Conservation (phyloP, 2,888 invertebrate species). For the Drosophila multiciliata region DNA sequence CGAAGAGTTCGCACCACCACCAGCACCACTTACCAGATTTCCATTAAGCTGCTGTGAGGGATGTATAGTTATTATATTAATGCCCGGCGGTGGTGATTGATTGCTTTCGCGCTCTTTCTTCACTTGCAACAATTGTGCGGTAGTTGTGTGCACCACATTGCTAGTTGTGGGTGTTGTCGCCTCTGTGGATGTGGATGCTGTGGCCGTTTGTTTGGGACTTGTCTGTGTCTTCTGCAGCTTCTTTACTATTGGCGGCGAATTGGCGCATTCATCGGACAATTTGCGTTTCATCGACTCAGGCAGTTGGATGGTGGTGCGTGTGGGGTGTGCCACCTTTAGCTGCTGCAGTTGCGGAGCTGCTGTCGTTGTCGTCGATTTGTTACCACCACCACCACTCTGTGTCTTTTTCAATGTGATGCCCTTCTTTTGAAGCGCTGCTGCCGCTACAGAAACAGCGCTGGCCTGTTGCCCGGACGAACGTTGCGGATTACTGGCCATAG, state of each 20-base stretch:
- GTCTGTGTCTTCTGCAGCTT: slow-evolving; percentile 42
- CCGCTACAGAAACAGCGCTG: slow-evolving; percentile 54
- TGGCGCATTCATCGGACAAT: slow-evolving; percentile 69
- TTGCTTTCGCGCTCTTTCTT: slow-evolving; percentile 76
- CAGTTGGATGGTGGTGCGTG: slow-evolving; percentile 77
- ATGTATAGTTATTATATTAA: slow-evolving; percentile 83
- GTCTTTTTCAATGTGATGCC: slow-evolving; percentile 82
- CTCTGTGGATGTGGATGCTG: slow-evolving; percentile 26
- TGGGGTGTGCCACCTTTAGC: slow-evolving; percentile 19
- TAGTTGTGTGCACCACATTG: slow-evolving; percentile 67
- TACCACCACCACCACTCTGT: slow-evolving; percentile 20
- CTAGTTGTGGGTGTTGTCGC: slow-evolving; percentile 30
- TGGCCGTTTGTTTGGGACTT: slow-evolving; percentile 49
- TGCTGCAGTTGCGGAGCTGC: slow-evolving; percentile 15
- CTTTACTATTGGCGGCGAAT: slow-evolving; percentile 28
- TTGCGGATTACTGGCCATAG: slow-evolving; percentile 60
- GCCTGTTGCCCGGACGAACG: slow-evolving; percentile 38
- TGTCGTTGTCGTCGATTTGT: slow-evolving; percentile 14
- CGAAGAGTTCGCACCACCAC: slow-evolving; percentile 66
- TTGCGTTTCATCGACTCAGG: slow-evolving; percentile 81
- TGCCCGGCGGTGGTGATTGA: slow-evolving; percentile 70
- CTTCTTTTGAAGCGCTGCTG: slow-evolving; percentile 81
- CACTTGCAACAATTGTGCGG: slow-evolving; percentile 71
- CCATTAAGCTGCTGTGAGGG: slow-evolving; percentile 66
- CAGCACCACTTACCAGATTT: slow-evolving; percentile 42